Percentiles rank a stretch among this genome's conserved stretches.
phyloP scores from a whole-genome alignment of 2,113 vertebrate genomes.

The Clarias macrocephalus region DNA sequence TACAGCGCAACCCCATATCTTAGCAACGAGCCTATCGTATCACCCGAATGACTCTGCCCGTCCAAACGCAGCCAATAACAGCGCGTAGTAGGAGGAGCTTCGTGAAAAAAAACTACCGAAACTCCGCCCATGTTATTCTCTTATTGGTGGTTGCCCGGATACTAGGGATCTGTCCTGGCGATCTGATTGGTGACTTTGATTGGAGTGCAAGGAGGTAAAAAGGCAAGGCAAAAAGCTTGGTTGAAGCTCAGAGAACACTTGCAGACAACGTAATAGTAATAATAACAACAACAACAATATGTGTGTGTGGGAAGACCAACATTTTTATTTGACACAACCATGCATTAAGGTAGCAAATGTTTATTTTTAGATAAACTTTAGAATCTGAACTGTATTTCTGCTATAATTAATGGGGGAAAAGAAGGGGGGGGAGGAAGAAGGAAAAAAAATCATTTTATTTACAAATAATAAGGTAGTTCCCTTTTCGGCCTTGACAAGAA shows the following conservation, averaged over 20 bases:
- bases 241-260: conserved; percentile 55
- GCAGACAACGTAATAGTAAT: neutral
- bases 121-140: conserved; percentile 29
- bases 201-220: neutral
- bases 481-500: neutral
- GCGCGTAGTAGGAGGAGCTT: neutral
- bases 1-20: conserved; percentile 2
- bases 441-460: neutral
- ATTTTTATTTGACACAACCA: neutral
- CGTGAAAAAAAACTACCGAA: neutral
- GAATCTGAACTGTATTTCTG: neutral
- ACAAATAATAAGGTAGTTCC: neutral
- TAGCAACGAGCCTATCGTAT: conserved; percentile 20
- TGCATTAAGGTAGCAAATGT: neutral
- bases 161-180: fast-evolving
- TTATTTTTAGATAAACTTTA: neutral
- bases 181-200: conserved; percentile 51
- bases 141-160: conserved; percentile 57
- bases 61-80: conserved; percentile 4
- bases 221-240: conserved; percentile 48
- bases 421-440: too few species aligned
- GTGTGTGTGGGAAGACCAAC: neutral
- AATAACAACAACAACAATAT: neutral
- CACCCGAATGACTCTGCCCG: neutral
- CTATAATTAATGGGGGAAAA: too few species aligned